Conservation (phyloP, 1,140 invertebrate species). For the Caenorhabditis remanei region DNA sequence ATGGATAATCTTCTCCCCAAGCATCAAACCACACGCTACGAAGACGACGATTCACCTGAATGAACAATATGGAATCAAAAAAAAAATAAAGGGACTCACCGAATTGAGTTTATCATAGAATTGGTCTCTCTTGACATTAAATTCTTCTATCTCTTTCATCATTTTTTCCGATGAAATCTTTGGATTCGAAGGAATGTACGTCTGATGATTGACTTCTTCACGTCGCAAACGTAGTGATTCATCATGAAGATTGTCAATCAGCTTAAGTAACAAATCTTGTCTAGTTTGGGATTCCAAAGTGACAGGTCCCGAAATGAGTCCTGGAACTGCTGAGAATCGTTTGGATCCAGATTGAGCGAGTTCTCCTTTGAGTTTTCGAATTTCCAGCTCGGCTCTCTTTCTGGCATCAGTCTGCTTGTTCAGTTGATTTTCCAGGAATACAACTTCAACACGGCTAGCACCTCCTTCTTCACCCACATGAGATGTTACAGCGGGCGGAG, state of each 20-base stretch:
- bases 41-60: constrained; percentile 40
- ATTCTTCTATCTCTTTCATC: constrained; percentile 24
- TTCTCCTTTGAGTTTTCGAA: constrained; percentile 32
- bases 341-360: constrained; percentile 34
- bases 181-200: constrained; percentile 39
- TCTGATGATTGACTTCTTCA: constrained; percentile 40
- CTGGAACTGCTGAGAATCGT: constrained; percentile 29
- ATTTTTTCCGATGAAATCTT: constrained; percentile 18
- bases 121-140: constrained; percentile 21
- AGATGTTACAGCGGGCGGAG: neutral
- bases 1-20: constrained; percentile 36
- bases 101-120: constrained; percentile 52
- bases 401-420: constrained; percentile 13
- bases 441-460: constrained; percentile 24
- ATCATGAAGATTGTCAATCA: constrained; percentile 35
- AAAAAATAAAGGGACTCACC: neutral
- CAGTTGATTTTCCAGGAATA: constrained; percentile 42
- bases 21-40: constrained; percentile 29
- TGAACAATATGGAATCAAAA: neutral
- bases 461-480: neutral
- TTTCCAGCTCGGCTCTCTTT: constrained; percentile 26
- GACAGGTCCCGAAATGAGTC: constrained; percentile 26
- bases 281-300: constrained; percentile 46
- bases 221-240: constrained; percentile 35
- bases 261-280: constrained; percentile 20